A percentile compares a stretch with the other conserved stretches of the same genome.
These are phyloP conservation scores for Mesochorus sp. DNA, from an alignment of 2,888 invertebrate genomes.

Conservation along the genomic window DNA sequence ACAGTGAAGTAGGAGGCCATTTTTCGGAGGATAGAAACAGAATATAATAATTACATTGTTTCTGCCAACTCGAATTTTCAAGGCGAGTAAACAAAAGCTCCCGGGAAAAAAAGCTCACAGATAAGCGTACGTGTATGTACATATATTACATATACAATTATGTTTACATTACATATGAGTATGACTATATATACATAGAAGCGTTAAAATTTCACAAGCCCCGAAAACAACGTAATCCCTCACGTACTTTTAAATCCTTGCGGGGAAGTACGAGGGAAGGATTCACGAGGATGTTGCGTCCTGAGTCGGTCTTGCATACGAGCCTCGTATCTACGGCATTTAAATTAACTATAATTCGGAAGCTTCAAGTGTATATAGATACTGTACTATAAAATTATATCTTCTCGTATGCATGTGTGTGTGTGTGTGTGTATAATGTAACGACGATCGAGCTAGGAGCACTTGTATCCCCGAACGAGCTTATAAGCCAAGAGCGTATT, in stretches of 20 bases:
- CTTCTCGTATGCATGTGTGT: background rate
- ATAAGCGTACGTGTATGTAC: background rate
- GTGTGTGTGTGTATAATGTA: constrained; percentile 3
- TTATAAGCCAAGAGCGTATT: constrained; percentile 59
- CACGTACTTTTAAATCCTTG: constrained; percentile 63
- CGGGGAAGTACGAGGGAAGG: background rate
- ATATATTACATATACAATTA: background rate
- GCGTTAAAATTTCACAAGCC: constrained; percentile 69
- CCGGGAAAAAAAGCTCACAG: background rate
- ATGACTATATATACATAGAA: background rate
- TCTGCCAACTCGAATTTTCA: background rate
- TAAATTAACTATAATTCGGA: constrained; percentile 71
- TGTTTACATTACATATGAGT: background rate
- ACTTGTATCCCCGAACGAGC: constrained; percentile 25
- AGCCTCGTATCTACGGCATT: constrained; percentile 65
- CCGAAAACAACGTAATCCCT: constrained; percentile 63
- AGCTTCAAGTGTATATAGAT: constrained; percentile 30
- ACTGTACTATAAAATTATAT: background rate
- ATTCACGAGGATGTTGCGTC: background rate
- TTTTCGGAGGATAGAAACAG: background rate
- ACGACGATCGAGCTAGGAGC: background rate
- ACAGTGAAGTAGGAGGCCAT: background rate
- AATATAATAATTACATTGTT: background rate
- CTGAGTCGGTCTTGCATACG: constrained; percentile 53
- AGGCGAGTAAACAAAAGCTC: background rate